Evolutionary conservation across 2,888 invertebrate species (phyloP), one percentile per base, ranked within the genome.

Genomic region (Enchytraeus crypticus): DNA sequence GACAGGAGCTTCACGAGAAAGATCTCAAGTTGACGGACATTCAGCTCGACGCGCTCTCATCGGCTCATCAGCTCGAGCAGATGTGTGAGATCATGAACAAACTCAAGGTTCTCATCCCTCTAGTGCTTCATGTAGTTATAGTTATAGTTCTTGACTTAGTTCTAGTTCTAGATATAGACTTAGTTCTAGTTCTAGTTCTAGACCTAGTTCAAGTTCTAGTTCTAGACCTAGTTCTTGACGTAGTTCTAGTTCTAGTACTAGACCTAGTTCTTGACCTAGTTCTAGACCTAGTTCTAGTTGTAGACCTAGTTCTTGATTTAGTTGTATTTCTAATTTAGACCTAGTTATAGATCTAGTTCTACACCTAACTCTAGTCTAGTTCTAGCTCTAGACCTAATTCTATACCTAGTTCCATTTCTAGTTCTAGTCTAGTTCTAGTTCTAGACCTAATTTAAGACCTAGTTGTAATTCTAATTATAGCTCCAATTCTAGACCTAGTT

Each of bases 21-120:
- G 97, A 98, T 80, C 85, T 92, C 75, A 92, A 92, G 63, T 83
- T 98, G 67, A 96, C 96, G 2, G 97, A 98, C 78, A 93, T 96
- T 64, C 84, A 96, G 66, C 83, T 98, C 66, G 97, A 98, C 80
- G 96, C 97, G 5, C 82, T 98, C 34, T 92, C 92, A 70, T 93
- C 95, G 0, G 96, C 96, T 3, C 95, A 96, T 79, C 96, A 98
- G 79, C 83, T 98, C 59, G 96, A 97, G 79, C 92, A 90, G 70
- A 84, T 97, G 26, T 89, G 92, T 78, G 97, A 98, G 76, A 92
- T 93, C 56, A 92, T 98, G 74, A 91, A 89, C 79, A 92, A 92
- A 81, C 92, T 97, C 91, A 88, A 92, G 83, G 90, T 90, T 81
- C 18, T 38, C 18, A 11, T 18, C 8, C 18, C 8, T 38, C 18